Evolutionary conservation across 2,797 vertebrate species (phyloP).

Genomic region (Pagetopsis macropterus): DNA sequence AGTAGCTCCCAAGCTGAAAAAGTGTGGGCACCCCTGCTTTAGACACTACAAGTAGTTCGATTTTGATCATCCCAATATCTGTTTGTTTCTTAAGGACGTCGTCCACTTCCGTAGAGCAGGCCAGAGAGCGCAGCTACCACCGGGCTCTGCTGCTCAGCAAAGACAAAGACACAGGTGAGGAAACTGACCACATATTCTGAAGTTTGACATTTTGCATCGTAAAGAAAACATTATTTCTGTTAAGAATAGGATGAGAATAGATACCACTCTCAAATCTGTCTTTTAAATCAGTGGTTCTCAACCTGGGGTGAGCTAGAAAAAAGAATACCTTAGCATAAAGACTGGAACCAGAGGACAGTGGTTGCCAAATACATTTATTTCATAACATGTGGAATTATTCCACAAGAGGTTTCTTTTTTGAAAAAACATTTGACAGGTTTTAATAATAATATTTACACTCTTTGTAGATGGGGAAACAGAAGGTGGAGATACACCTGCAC

Average conservation of each 20-base stretch:
- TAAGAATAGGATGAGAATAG: neutral
- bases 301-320: too few relatives aligned
- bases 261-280: neutral
- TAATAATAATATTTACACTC: neutral
- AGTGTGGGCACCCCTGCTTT: too few relatives aligned
- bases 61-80: too few relatives aligned
- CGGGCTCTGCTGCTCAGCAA: slow-evolving; percentile 95
- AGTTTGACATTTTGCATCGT: neutral
- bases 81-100: slow-evolving; percentile 86
- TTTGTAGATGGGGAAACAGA: slow-evolving; percentile 87
- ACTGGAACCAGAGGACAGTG: neutral
- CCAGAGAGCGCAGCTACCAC: slow-evolving; percentile 94
- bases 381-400: too few relatives aligned
- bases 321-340: neutral
- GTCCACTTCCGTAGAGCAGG: slow-evolving; percentile 97
- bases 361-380: too few relatives aligned
- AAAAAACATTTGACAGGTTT: neutral
- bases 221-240: neutral
- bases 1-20: too few relatives aligned
- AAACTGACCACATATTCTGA: too few relatives aligned
- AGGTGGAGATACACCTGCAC: slow-evolving; percentile 82
- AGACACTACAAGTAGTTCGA: too few relatives aligned
- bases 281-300: too few relatives aligned
- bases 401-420: neutral
- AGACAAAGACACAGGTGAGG: slow-evolving; percentile 91